A percentile compares a stretch with the other conserved stretches of the same genome.
These are phyloP conservation scores for Physocephala rufipes DNA, from an alignment of 2,888 invertebrate genomes.

Conservation along the genomic window DNA sequence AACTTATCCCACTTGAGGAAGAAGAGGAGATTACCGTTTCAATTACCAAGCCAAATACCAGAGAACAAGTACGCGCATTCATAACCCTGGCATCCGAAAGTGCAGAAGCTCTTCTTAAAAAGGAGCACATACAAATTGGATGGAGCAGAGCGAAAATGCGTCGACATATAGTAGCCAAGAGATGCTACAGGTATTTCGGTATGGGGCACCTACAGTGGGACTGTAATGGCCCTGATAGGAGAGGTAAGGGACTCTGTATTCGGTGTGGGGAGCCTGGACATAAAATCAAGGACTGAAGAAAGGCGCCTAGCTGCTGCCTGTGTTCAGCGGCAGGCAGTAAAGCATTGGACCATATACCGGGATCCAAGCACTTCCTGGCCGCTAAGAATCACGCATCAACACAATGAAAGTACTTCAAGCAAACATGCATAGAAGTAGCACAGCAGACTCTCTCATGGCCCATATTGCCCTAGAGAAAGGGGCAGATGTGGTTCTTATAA, in stretches of 20 bases:
- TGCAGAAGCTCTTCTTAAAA: not conserved
- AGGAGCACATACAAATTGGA: slow-evolving; percentile 11
- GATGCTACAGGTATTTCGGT: slow-evolving; percentile 12
- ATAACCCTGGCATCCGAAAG: not conserved
- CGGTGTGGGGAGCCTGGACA: no score
- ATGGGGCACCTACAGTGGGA: slow-evolving; percentile 17
- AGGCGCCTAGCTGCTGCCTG: not conserved
- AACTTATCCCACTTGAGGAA: not conserved
- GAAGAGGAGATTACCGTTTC: no score
- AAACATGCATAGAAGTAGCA: slow-evolving; percentile 22
- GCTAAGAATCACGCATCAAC: not conserved
- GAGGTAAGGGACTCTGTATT: no score
- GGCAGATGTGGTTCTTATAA: slow-evolving; percentile 18
- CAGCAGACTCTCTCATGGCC: slow-evolving; percentile 5
- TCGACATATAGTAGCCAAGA: not conserved
- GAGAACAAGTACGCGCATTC: slow-evolving; percentile 14
- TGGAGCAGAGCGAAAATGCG: not conserved
- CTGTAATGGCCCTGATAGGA: slow-evolving; percentile 26
- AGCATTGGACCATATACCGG: not conserved
- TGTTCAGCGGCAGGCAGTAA: not conserved
- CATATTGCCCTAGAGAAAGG: not conserved
- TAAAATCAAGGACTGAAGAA: no score
- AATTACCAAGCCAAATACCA: slow-evolving; percentile 9
- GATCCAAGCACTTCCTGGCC: not conserved
- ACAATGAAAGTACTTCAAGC: not conserved